A percentile compares a stretch with the other conserved stretches of the same genome.
Conservation (phyloP, 2,113 vertebrate species). For the Hirundichthys speculiger region DNA sequence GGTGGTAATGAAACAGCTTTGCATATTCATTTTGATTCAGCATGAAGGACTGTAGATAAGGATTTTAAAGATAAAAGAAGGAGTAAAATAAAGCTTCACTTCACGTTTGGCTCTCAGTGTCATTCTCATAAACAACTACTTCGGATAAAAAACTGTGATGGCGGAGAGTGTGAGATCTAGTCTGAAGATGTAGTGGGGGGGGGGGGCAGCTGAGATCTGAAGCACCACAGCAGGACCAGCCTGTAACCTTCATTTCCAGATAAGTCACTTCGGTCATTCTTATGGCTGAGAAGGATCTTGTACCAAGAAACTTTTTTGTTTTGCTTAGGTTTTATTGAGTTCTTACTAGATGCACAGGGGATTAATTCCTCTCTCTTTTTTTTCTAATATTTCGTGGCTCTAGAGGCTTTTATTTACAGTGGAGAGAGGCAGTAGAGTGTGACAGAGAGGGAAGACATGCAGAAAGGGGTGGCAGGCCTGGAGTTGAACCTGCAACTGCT, state of each 20-base stretch:
- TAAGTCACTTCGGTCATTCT: conserved; percentile 8
- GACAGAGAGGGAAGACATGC: no score
- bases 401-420: no score
- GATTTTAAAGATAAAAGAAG: neutral
- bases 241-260: conserved; percentile 7
- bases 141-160: neutral
- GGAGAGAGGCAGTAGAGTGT: no score
- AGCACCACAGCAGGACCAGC: neutral
- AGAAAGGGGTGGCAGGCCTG: no score
- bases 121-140: neutral
- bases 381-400: no score
- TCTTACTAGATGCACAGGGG: conserved; percentile 25
- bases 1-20: neutral
- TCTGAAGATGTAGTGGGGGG: no score
- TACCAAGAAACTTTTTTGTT: conserved; percentile 8
- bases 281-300: conserved; percentile 2
- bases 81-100: conserved; percentile 6
- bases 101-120: neutral
- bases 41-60: conserved; percentile 1
- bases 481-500: no score
- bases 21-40: neutral
- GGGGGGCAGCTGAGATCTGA: neutral
- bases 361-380: conserved; percentile 15
- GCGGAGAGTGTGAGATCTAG: no score
- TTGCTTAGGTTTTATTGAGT: conserved; percentile 26